Evolutionary conservation across 2,797 vertebrate genomes (phyloP), one percentile per base, ranked within the genome.

Genomic region (Acipenser oxyrinchus): DNA sequence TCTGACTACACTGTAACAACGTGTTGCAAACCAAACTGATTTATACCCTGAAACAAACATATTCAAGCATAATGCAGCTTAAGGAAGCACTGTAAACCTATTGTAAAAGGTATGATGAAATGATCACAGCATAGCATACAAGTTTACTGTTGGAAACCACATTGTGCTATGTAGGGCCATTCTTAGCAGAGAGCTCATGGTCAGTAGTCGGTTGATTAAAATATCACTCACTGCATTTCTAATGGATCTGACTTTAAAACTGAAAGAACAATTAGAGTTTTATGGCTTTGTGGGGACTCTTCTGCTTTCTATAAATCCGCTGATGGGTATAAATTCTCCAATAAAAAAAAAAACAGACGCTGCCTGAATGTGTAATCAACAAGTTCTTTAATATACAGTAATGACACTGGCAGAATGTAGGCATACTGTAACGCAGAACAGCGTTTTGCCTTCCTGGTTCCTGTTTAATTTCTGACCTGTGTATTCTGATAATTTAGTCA

Each of bases 221-320:
- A 88, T 83, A 84, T 82, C 81, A 83, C 86, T 80, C 77, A 76
- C 84, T 78, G 82, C 85, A 83, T 88, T 81, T 84, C 88, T 90
- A 90, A 90, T 90, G 87, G 84, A 88, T 75, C 79, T 78, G 77
- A 88, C 85, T 87, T 90, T 89, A 84, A 88, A 89, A 89, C 89
- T 86, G 85, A 85, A 88, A 85, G 85, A 87, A 90, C 86, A 90
- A 89, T 90, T 88, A 84, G 84, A 89, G 81, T 88, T 89, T 90
- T 89, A 89, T 85, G 86, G 85, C 86, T 87, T 87, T 86, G 82
- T 87, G 84, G 86, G 83, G 82, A 86, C 52, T 55, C 80, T 84
- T 78, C 86, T 83, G 86, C 88, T 90, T 90, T 89, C 86, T 88
- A 87, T 89, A 88, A 91, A 90, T 90, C 89, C 90, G 77, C 75